Conservation (phyloP, 92 coral and sea anemone species). For the Siderastrea radians region DNA sequence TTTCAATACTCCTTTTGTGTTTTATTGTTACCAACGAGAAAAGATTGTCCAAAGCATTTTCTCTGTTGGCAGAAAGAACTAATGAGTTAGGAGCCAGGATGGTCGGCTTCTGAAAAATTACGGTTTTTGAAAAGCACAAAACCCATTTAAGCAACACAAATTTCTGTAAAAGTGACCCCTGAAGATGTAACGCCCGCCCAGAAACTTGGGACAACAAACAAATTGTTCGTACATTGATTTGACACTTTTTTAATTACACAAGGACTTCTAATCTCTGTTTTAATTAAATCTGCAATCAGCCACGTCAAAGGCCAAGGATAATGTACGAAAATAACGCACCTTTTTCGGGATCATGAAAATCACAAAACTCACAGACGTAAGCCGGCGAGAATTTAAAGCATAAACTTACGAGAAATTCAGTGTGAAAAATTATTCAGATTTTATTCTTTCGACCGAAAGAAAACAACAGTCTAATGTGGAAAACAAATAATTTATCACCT, state of each 20-base stretch:
- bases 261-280: background rate
- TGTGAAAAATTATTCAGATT: background rate
- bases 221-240: constrained; percentile 4
- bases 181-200: background rate
- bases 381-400: background rate
- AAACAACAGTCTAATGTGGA: constrained; percentile 12
- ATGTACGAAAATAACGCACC: background rate
- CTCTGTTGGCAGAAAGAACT: background rate
- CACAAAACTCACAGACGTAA: background rate
- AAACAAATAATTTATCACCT: constrained; percentile 16
- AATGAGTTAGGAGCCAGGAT: constrained; percentile 19
- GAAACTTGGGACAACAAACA: background rate
- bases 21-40: constrained; percentile 1
- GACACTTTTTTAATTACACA: constrained; percentile 12
- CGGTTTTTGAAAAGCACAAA: background rate
- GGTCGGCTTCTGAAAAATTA: background rate
- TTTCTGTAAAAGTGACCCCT: background rate
- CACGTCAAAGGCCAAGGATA: background rate
- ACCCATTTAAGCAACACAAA: background rate
- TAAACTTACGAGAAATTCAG: background rate
- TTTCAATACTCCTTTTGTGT: background rate
- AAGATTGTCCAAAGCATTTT: constrained; percentile 1
- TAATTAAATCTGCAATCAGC: constrained; percentile 3
- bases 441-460: background rate
- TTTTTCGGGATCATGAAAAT: background rate